Conservation (phyloP, 2,888 invertebrate genomes). For the Standfussiana lucernea region DNA sequence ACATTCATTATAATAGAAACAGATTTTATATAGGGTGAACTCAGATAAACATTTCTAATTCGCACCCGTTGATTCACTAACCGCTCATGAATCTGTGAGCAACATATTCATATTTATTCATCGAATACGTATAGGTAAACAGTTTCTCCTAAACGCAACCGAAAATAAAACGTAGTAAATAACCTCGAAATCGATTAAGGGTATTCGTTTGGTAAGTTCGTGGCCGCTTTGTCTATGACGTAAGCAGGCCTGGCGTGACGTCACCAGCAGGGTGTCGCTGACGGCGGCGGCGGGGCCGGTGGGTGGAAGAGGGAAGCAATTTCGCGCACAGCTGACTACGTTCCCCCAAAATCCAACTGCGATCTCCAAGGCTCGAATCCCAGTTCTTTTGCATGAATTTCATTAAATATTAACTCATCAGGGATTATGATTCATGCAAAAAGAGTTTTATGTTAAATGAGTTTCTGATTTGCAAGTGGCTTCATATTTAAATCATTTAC, state of each 20-base stretch:
- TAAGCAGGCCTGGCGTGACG: slow-evolving; percentile 85
- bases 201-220: slow-evolving; percentile 82
- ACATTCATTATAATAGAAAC: slow-evolving; percentile 15
- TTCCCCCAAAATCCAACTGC: slow-evolving; percentile 78
- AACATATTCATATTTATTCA: slow-evolving; percentile 52
- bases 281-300: slow-evolving; percentile 67
- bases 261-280: slow-evolving; percentile 79
- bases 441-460: slow-evolving; percentile 57
- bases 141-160: slow-evolving; percentile 35
- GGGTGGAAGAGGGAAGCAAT: slow-evolving; percentile 79
- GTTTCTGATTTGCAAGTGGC: slow-evolving; percentile 31
- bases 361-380: slow-evolving; percentile 59
- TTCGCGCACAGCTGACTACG: slow-evolving; percentile 87
- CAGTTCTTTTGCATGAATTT: slow-evolving; percentile 68
- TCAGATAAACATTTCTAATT: slow-evolving; percentile 13
- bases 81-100: slow-evolving; percentile 24
- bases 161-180: slow-evolving; percentile 69
- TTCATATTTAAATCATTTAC: slow-evolving; percentile 28
- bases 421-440: slow-evolving; percentile 55
- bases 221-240: slow-evolving; percentile 86
- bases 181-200: slow-evolving; percentile 87
- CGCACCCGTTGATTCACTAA: slow-evolving; percentile 14
- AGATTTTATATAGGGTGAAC: background rate
- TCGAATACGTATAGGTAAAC: slow-evolving; percentile 46
- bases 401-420: slow-evolving; percentile 65